Evolutionary conservation across 2,888 invertebrate genomes (phyloP).

Genomic region (Phrixothrix hirtus): DNA sequence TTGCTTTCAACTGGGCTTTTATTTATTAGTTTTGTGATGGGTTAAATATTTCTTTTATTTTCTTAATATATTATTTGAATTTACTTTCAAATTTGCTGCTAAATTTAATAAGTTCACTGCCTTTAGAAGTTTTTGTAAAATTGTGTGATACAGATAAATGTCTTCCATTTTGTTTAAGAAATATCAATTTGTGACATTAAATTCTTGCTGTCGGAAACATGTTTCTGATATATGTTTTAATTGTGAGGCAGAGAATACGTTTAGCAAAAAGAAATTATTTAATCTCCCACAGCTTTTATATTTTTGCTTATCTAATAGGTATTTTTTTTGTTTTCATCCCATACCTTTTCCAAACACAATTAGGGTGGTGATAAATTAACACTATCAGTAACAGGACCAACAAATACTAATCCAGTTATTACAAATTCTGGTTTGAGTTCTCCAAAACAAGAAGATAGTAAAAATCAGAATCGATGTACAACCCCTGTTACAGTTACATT

Average conservation of each 20-base stretch:
- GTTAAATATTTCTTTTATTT: no score
- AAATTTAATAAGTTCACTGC: no score
- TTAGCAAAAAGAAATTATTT: no score
- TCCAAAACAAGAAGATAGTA: constrained; percentile 35
- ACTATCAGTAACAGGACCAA: constrained; percentile 63
- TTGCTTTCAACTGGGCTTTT: not conserved
- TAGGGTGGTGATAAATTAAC: constrained; percentile 74
- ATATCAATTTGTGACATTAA: no score
- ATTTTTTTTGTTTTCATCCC: constrained; percentile 10
- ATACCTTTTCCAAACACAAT: constrained; percentile 3
- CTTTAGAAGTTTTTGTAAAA: no score
- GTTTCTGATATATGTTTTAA: no score
- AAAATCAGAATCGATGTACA: constrained; percentile 50
- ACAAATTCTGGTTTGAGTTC: constrained; percentile 36
- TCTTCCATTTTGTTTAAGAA: no score
- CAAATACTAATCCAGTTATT: constrained; percentile 34
- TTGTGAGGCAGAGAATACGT: no score
- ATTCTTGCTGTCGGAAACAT: no score
- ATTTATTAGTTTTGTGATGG: not conserved
- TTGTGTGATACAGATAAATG: no score
- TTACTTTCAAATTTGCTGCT: no score
- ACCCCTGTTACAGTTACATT: constrained; percentile 67
- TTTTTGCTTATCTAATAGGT: constrained; percentile 9
- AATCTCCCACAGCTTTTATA: constrained; percentile 14
- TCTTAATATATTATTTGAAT: no score